phyloP scores from a whole-genome alignment of 1,140 invertebrate genomes.

The Lithobius niger region DNA sequence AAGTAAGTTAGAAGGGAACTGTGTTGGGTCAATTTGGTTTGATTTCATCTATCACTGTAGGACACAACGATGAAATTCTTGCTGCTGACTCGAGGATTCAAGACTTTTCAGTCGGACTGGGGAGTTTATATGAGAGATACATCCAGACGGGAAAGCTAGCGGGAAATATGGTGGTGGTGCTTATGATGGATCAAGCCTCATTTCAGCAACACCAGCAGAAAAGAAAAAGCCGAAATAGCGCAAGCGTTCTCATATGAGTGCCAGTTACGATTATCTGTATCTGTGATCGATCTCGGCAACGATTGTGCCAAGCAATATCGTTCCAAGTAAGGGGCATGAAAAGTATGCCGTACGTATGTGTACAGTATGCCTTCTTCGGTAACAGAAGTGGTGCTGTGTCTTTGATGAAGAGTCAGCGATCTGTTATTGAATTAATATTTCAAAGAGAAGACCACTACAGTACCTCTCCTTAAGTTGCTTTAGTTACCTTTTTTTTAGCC shows the following conservation, averaged over 20 bases:
- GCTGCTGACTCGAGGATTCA: conserved; percentile 66
- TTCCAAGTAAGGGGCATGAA: conserved; percentile 49
- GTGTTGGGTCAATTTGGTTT: conserved; percentile 43
- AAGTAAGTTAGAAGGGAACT: too few relatives aligned
- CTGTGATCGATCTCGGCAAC: conserved; percentile 78
- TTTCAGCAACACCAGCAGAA: conserved; percentile 62
- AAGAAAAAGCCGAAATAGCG: conserved; percentile 54
- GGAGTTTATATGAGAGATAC: conserved; percentile 37
- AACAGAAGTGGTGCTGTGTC: too few relatives aligned
- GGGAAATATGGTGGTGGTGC: conserved; percentile 65
- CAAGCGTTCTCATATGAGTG: conserved; percentile 58
- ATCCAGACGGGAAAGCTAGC: conserved; percentile 49
- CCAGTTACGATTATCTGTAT: conserved; percentile 51
- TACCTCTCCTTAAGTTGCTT: too few relatives aligned
- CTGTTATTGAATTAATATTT: too few relatives aligned
- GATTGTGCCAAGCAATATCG: conserved; percentile 77
- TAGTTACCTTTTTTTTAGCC: too few relatives aligned
- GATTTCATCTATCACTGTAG: conserved; percentile 52
- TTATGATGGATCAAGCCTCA: conserved; percentile 51
- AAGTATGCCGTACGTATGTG: too few relatives aligned
- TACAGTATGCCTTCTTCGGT: too few relatives aligned
- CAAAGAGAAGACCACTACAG: too few relatives aligned
- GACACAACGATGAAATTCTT: conserved; percentile 59
- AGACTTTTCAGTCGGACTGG: conserved; percentile 66
- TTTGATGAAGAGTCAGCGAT: too few relatives aligned